Percentiles rank a stretch among this genome's conserved stretches.
Conservation (phyloP, 2,797 vertebrate species). For the Scyliorhinus canicula region DNA sequence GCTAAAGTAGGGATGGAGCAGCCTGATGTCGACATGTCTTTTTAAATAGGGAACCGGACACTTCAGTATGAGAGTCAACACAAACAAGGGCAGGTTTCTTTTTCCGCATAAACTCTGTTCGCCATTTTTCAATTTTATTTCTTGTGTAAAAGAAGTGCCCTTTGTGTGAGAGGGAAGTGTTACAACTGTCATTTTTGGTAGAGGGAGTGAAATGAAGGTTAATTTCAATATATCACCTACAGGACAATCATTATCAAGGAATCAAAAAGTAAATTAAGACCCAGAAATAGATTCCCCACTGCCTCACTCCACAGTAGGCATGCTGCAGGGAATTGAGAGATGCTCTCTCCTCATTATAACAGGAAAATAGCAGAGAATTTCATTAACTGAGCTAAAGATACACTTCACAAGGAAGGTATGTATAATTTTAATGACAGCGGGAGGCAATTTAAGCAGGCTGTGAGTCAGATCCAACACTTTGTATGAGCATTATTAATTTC, state of each 20-base stretch:
- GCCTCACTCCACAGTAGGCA: slow-evolving; percentile 22
- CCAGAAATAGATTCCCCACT: slow-evolving; percentile 65
- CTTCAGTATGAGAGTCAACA: background rate
- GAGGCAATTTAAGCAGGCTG: slow-evolving; percentile 68
- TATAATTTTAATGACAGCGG: slow-evolving; percentile 68
- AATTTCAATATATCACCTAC: slow-evolving; percentile 76
- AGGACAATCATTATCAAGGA: slow-evolving; percentile 74
- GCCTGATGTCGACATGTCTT: background rate
- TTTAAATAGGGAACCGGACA: background rate
- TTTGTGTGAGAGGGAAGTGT: background rate
- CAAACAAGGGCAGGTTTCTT: background rate
- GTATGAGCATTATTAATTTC: slow-evolving; percentile 38
- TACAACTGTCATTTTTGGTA: slow-evolving; percentile 47
- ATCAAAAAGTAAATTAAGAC: slow-evolving; percentile 77
- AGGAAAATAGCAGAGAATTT: slow-evolving; percentile 37
- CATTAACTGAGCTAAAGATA: slow-evolving; percentile 38
- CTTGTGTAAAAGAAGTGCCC: background rate
- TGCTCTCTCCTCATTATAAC: slow-evolving; percentile 32
- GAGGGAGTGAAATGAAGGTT: slow-evolving; percentile 66
- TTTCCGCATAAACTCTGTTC: background rate
- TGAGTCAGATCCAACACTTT: slow-evolving; percentile 53
- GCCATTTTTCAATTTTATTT: background rate
- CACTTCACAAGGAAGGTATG: slow-evolving; percentile 43
- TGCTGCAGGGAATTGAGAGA: slow-evolving; percentile 34
- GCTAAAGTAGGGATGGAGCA: background rate